These are phyloP conservation scores for Hestina assimilis DNA, from an alignment of 1,140 invertebrate genomes.

Conservation along the genomic window DNA sequence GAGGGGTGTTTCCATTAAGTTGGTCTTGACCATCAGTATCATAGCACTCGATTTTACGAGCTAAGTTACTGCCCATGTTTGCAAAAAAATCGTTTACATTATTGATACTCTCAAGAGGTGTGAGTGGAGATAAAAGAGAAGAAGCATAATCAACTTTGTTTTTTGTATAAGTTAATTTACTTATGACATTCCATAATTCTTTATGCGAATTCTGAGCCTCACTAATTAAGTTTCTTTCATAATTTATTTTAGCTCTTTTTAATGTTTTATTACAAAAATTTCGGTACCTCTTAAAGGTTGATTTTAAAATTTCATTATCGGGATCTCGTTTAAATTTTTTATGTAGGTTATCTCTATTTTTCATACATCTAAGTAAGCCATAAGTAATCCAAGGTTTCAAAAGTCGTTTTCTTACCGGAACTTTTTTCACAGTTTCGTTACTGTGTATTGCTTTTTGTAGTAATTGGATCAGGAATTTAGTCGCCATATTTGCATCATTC, in stretches of 20 bases:
- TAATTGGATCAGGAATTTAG: too few relatives aligned
- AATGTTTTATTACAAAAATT: neutral
- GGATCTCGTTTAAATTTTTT: neutral
- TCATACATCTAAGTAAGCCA: neutral
- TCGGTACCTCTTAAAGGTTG: neutral
- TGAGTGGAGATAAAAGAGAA: too few relatives aligned
- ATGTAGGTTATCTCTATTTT: neutral
- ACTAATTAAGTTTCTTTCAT: neutral
- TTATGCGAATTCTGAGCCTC: neutral
- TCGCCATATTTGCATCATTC: too few relatives aligned
- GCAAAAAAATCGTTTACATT: too few relatives aligned
- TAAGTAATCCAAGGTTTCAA: neutral
- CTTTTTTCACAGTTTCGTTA: too few relatives aligned
- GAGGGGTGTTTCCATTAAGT: too few relatives aligned
- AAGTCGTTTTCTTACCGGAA: neutral
- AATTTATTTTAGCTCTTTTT: neutral
- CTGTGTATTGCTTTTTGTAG: too few relatives aligned
- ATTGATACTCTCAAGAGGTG: too few relatives aligned
- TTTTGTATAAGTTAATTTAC: neutral
- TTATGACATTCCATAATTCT: neutral
- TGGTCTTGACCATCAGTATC: too few relatives aligned
- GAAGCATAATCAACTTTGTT: too few relatives aligned
- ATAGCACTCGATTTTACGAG: too few relatives aligned
- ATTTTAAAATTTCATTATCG: neutral
- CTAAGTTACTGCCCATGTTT: too few relatives aligned